Evolutionary conservation across 2,888 invertebrate genomes (phyloP), one percentile per base, ranked within the genome.

Genomic region (Melipona bicolor): DNA sequence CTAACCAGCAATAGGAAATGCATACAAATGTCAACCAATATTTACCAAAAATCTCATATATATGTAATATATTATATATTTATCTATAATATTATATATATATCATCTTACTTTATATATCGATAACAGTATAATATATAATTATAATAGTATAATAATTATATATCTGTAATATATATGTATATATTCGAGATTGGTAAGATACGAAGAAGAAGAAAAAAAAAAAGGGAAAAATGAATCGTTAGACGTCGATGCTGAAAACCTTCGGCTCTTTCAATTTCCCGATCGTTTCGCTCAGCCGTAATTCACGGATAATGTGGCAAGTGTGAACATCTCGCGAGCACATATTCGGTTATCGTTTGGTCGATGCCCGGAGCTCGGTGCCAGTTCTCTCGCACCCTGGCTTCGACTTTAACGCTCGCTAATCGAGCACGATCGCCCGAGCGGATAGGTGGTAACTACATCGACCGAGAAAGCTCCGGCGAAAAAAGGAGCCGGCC

Each of bases 291-390:
- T 82, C 88, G 87, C 87, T 88, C 84, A 88, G 89, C 86, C 90
- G 89, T 92, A 92, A 92, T 91, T 92, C 90, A 89, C 43, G 91
- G 90, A 92, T 92, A 93, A 93, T 92, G 56, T 43, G 43, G 90
- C 89, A 87, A 84, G 77, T 81, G 86, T 19, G 62, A 27, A 27
- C 62, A 83, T 85, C 11, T 91, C 91, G 90, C 87, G 90, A 91
- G n/a, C 56, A 88, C 90, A 84, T 36, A 68, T 73, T 88, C 89
- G 87, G 89, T 90, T 91, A 92, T 91, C 90, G 91, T 91, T 90
- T 84, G 87, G 86, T 83, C 87, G 82, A 70, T 78, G 85, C 81
- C 86, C 76, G 78, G 24, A 73, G 78, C 56, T 59, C 32, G 36
- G 21, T 36, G 21, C 71, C 73, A 62, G 36, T 1, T 43, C 50